Evolutionary conservation across 1,140 invertebrate genomes (phyloP), one percentile per base, ranked within the genome.

Genomic region (Mizuhopecten yessoensis): DNA sequence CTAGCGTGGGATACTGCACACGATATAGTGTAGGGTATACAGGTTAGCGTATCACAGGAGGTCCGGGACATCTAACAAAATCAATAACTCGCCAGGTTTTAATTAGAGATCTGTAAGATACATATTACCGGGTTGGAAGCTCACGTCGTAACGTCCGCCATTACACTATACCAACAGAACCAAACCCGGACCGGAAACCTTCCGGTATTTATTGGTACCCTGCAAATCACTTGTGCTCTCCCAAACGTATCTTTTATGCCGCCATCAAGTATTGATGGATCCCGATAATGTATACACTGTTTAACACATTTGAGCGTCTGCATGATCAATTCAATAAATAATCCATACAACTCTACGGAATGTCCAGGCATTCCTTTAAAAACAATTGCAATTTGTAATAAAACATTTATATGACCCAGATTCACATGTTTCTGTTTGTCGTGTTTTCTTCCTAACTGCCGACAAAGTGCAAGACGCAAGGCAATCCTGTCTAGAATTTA

Each of bases 81-180:
- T 75, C 57, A n/a, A 75, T 75, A 75, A 75, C 57, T 75, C 57
- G 57, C 57, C n/a, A n/a, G 23, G 57, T 75, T 75, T 75, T 75
- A 75, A 75, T 75, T 75, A 75, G 23, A 75, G 23, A 29, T n/a
- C n/a, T 29, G 57, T 29, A 75, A n/a, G 23, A 75, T 75, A 75
- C 57, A 75, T 29, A n/a, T 29, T 29, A 75, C 57, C 42, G 17
- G 17, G 42, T 17, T 45, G 42, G 1, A 45, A 10, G 42, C 42
- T 17, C 42, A 7, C 9, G 42, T 17, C 17, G 1, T n/a, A 29
- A 75, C n/a, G 23, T 29, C n/a, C n/a, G 57, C 11, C n/a, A 75
- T 57, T 23, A 20, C 13, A 57, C 11, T 11, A 75, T 1, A 75
- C 1, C 57, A 20, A 29, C 57, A 75, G n/a, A 5, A 1, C 57